Base-by-base conservation (phyloP, 2,888 invertebrate species). In the Teinopalpus imperialis region DNA sequence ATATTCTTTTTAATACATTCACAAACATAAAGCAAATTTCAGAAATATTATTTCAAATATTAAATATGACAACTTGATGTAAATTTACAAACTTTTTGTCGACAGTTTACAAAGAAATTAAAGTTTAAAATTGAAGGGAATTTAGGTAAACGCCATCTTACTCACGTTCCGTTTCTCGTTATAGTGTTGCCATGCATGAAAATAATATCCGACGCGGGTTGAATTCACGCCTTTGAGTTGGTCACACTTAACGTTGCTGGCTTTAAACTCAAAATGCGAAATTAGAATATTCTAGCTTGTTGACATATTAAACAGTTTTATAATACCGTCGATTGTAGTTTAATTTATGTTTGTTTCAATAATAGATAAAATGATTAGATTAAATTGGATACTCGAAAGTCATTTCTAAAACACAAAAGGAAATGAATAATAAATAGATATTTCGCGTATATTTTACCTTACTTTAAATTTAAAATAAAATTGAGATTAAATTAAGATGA, bases 141-240 rank as follows among this genome's bases (percentile, higher is more conserved):
- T 47, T 36, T 27, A 18, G n/a, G 20, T 21, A 8, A 32, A 4
- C 31, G 39, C 44, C 44, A 43, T 49, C 4, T 44, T 47, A 39
- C 53, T 57, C 57, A 59, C 74, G 74, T 46, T 46, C 40, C 46
- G 40, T 49, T 36, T 74, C 77, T 77, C 69, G 74, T 81, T 80
- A 81, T 54, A 54, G 69, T 75, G 80, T 71, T 74, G 74, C 77
- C 81, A 76, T 66, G 66, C 83, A 78, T 81, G 72, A 82, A 80
- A 83, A 83, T 74, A 82, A 83, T 79, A 81, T 78, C 74, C 74
- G 76, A 72, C 79, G 77, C 66, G 73, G 43, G 57, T 48, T 54
- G 81, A 81, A 81, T 81, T 57, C 56, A 6, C 46, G 63, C 70
- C 78, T 83, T 82, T 82, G 81, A 81, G 36, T 47, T 52, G 68